Percentiles rank a stretch among this genome's conserved stretches.
phyloP scores from a whole-genome alignment of 2,797 vertebrate genomes.

The Parotocinclus haroldoi region DNA sequence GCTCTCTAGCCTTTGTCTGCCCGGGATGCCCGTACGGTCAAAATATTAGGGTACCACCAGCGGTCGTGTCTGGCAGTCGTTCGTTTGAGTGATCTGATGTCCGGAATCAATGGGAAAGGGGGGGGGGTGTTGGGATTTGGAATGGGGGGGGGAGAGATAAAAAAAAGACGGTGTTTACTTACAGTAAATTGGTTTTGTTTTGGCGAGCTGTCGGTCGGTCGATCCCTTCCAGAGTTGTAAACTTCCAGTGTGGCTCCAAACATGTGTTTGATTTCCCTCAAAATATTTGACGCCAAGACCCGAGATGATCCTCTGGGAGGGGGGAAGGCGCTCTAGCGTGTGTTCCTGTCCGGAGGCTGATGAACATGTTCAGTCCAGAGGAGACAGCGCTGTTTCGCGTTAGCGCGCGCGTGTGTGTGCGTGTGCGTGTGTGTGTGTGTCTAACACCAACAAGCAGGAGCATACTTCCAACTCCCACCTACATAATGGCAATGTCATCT shows the following conservation, averaged over 20 bases:
- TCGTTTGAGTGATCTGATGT: too few species aligned
- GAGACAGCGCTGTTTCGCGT: slow-evolving; percentile 72
- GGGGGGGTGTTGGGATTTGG: neutral
- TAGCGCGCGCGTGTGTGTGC: slow-evolving; percentile 1
- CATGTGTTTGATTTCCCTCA: slow-evolving; percentile 76
- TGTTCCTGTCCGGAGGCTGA: slow-evolving; percentile 70
- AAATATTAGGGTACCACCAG: neutral
- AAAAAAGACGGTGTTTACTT: slow-evolving; percentile 58
- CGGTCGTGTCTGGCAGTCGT: neutral
- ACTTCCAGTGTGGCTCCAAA: slow-evolving; percentile 71
- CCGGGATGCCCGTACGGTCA: neutral
- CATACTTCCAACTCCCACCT: slow-evolving; percentile 69
- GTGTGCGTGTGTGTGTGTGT: slow-evolving; percentile 64
- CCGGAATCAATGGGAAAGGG: neutral
- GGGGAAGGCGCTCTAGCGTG: slow-evolving; percentile 44
- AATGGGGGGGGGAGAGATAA: neutral
- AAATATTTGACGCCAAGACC: slow-evolving; percentile 63
- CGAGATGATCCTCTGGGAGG: slow-evolving; percentile 60
- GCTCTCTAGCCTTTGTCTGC: slow-evolving; percentile 30
- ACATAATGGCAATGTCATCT: slow-evolving; percentile 83
- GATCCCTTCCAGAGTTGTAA: slow-evolving; percentile 73
- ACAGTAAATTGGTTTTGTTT: slow-evolving; percentile 63
- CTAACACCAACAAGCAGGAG: slow-evolving; percentile 73
- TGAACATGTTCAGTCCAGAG: slow-evolving; percentile 63
- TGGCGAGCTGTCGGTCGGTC: slow-evolving; percentile 71